Conservation (phyloP, 2,888 invertebrate species). For the Clepsis dumicolana region DNA sequence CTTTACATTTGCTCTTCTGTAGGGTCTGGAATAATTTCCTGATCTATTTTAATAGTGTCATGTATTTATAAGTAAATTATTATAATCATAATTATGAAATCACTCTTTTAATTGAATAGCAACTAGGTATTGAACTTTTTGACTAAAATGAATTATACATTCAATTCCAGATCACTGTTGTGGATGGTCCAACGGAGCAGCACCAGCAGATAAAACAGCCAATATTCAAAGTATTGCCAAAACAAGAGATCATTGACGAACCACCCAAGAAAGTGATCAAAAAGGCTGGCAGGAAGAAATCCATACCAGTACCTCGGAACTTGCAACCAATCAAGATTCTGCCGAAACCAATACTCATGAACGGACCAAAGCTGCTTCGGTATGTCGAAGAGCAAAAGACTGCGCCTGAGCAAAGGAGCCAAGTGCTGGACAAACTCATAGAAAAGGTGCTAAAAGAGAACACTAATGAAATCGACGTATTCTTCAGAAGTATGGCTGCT, state of each 20-base stretch:
- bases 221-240: slow-evolving; percentile 60
- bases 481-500: slow-evolving; percentile 82
- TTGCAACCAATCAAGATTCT: slow-evolving; percentile 77
- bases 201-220: slow-evolving; percentile 34
- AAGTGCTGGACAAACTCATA: slow-evolving; percentile 76
- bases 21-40: no score
- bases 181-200: slow-evolving; percentile 65
- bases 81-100: no score
- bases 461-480: slow-evolving; percentile 81
- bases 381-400: slow-evolving; percentile 72
- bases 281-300: slow-evolving; percentile 71
- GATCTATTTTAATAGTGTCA: no score
- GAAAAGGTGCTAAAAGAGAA: slow-evolving; percentile 79
- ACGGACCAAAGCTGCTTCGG: slow-evolving; percentile 70
- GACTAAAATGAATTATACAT: neutral
- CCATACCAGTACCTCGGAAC: slow-evolving; percentile 64
- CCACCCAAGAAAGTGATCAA: slow-evolving; percentile 69
- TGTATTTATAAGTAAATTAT: no score
- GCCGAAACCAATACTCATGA: slow-evolving; percentile 75
- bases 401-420: slow-evolving; percentile 64
- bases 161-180: slow-evolving; percentile 76
- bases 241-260: slow-evolving; percentile 52
- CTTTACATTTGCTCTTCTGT: neutral
- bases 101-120: no score
- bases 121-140: neutral